Conservation (phyloP, 2,888 invertebrate genomes). For the Hanleya hanleyi region DNA sequence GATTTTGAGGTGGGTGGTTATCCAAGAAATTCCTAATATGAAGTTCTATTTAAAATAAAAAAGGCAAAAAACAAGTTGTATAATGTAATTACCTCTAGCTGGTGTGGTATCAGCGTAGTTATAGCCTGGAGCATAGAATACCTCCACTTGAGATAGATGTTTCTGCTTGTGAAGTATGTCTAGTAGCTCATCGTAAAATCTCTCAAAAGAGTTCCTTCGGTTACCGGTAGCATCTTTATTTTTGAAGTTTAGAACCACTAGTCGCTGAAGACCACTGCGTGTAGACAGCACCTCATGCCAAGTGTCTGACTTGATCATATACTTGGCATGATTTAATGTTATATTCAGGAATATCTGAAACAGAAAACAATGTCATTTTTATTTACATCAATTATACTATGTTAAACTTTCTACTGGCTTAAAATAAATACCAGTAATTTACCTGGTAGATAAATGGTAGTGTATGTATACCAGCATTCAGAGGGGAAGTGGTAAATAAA, state of each 20-base stretch:
- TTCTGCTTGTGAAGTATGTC: background rate
- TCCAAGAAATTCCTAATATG: no score
- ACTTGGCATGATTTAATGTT: background rate
- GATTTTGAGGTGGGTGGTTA: no score
- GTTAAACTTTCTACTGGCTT: no score
- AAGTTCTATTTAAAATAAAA: no score
- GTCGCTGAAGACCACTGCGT: background rate
- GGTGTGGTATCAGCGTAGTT: background rate
- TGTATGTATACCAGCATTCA: no score
- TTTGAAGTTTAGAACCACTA: background rate
- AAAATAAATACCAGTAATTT: no score
- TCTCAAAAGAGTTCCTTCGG: background rate
- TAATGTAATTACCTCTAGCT: no score
- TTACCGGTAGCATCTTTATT: background rate
- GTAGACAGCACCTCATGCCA: background rate
- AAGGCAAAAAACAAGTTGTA: no score
- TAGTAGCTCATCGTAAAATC: background rate
- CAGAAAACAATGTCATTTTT: no score
- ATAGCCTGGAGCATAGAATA: background rate
- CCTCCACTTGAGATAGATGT: background rate
- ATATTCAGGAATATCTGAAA: background rate
- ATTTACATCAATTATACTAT: no score
- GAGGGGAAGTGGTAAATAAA: no score
- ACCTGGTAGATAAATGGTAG: no score
- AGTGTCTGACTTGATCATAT: background rate